Evolutionary conservation across 1,140 invertebrate species (phyloP), one percentile per base, ranked within the genome.

Genomic region (Proctacanthus coquilletti): DNA sequence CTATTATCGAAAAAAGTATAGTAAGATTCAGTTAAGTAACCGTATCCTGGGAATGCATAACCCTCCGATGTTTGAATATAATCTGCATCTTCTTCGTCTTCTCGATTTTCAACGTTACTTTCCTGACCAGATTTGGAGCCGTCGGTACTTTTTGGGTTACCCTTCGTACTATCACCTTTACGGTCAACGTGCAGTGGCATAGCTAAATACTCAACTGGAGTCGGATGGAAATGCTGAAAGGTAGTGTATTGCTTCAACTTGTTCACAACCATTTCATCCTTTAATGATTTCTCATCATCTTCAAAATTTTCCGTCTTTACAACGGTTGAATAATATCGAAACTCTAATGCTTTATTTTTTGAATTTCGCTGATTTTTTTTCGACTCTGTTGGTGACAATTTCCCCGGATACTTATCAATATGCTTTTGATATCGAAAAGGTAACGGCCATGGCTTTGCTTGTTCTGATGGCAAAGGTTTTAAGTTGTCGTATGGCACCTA

Each of bases 391-490:
- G n/a, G n/a, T n/a, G n/a, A n/a, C n/a, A n/a, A n/a, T n/a, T n/a
- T n/a, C n/a, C n/a, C n/a, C n/a, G n/a, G n/a, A n/a, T n/a, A 4
- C 38, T 43, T 15, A 10, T 54, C 46, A 40, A 53, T 40, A 40
- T 48, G 47, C 5, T 52, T 51, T 18, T 54, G 50, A 30, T 44
- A 48, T 46, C 70, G 64, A 45, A 66, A 68, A 0, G 72, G 70
- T 10, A 72, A 50, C 0, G 68, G 59, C 74, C 73, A 76, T 0
- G 72, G 71, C 34, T 68, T 68, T 18, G 70, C 68, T 49, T 74
- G 66, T 3, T 67, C 62, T 0, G 61, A 45, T 1, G 70, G 66
- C 45, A 80, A 51, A 1, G 78, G 75, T 45, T 77, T 71, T 32
- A 84, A 51, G 41, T 74, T 65, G 1, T 70, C 65, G 48, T 72